Evolutionary conservation across 37 sponge, comb jelly and placozoan genomes (phyloP), one percentile per base, ranked within the genome.

Genomic region (Hormiphora californensis): DNA sequence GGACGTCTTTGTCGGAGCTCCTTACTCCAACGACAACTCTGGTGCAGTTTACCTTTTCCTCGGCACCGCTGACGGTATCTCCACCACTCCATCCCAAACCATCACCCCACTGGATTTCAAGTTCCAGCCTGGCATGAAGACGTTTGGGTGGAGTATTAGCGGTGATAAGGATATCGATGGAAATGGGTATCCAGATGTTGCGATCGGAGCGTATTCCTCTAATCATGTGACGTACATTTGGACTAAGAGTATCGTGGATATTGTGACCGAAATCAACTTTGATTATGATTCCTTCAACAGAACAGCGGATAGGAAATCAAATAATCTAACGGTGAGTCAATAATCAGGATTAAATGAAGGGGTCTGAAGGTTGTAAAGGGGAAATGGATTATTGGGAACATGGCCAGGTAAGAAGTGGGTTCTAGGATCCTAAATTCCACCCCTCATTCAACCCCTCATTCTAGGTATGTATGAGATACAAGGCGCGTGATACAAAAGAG

Each of bases 1-100:
- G 38, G 81, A 73, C 81, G 44, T 73, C n/a, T 73, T 73, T 40
- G 81, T 73, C 11, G 81, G 81, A 41, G 81, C 81, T 3, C 81
- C 81, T 19, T 73, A 73, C 25, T 33, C 40, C 23, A 46, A 73
- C 22, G 46, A 73, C 44, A 46, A 46, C 23, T 3, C 9, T 1
- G 81, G 81, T 27, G 81, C 81, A 27, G 81, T 73, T 22, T 73
- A 43, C 81, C 81, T 73, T 22, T 73, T 27, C 81, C 81, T 73
- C 4, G 81, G 81, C 28, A 40, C 46, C 8, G 44, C 7, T 43
- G 46, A n/a, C 2, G 81, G 81, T 8, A 4, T 73, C n/a, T 46
- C 40, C 4, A 8, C 81, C 2, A 2, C 40, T 4, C 43, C 40
- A 43, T 73, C 81, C 43, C 81, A 73, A 19, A n/a, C 43, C 81